Evolutionary conservation across 1,140 invertebrate species (phyloP).

Genomic region (Sinella curviseta): DNA sequence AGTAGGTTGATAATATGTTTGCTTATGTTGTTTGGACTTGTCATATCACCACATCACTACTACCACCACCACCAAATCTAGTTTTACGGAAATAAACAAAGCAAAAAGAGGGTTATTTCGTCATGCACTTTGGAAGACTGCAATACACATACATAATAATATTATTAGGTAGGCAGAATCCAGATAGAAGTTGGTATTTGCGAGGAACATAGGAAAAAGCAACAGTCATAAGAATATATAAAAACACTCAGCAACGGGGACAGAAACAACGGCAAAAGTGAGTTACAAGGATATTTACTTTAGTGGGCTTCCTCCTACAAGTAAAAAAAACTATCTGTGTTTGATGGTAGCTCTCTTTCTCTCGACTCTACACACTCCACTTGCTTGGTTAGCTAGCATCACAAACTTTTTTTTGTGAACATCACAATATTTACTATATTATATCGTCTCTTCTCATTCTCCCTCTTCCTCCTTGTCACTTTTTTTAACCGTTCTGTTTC

Average conservation of each 20-base stretch:
- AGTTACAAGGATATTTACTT: neutral
- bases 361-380: too few species aligned
- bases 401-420: too few species aligned
- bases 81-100: too few species aligned
- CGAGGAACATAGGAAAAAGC: neutral
- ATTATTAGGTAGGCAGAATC: neutral
- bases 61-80: neutral
- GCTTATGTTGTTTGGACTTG: conserved; percentile 1
- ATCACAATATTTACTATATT: neutral
- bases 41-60: neutral
- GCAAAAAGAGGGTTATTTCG: too few species aligned
- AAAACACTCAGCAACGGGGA: too few species aligned
- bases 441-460: neutral
- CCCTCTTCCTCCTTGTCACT: too few species aligned
- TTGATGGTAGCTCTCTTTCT: neutral
- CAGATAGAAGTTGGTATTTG: too few species aligned
- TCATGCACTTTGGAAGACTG: too few species aligned
- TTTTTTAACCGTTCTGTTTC: neutral
- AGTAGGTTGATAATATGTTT: neutral
- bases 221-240: neutral
- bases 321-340: too few species aligned
- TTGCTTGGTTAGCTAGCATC: too few species aligned
- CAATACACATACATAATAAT: neutral
- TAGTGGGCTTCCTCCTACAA: neutral
- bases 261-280: neutral